These are phyloP conservation scores for Eriocheir sinensis DNA, from an alignment of 1,140 invertebrate genomes.

Conservation along the genomic window DNA sequence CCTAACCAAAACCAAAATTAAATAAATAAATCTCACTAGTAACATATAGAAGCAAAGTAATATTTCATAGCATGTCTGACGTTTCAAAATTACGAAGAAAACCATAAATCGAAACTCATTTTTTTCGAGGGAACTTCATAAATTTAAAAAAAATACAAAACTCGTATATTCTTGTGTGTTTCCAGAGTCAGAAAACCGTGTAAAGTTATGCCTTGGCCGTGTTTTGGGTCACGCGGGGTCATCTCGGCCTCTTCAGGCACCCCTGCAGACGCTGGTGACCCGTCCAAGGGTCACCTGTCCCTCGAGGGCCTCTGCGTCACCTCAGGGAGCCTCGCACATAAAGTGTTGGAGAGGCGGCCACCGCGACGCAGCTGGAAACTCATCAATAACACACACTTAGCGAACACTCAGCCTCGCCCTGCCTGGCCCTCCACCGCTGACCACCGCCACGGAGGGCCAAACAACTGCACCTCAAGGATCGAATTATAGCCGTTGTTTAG, in stretches of 20 bases:
- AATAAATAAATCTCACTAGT: not conserved
- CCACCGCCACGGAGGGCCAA: not conserved
- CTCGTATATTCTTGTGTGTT: not conserved
- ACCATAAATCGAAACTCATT: no score
- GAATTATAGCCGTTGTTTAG: no score
- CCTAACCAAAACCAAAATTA: not conserved
- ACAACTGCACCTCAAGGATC: no score
- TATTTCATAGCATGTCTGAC: no score
- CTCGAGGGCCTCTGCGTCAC: not conserved
- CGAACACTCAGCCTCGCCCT: not conserved
- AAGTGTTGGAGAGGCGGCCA: not conserved
- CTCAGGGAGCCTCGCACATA: conserved; percentile 7
- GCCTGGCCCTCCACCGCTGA: not conserved
- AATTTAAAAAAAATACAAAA: no score
- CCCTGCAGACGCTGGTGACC: not conserved
- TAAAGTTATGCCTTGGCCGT: not conserved
- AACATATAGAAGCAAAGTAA: no score
- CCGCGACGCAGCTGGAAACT: conserved; percentile 10
- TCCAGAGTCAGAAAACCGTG: not conserved
- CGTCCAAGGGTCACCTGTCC: conserved; percentile 19
- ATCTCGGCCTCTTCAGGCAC: not conserved
- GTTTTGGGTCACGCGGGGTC: not conserved
- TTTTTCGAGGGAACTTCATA: no score
- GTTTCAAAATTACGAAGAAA: no score
- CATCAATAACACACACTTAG: conserved; percentile 16